Percentiles rank a stretch among this genome's conserved stretches.
These are phyloP conservation scores for Thomomys bottae DNA, from an alignment of 2,113 vertebrate species.

Conservation along the genomic window DNA sequence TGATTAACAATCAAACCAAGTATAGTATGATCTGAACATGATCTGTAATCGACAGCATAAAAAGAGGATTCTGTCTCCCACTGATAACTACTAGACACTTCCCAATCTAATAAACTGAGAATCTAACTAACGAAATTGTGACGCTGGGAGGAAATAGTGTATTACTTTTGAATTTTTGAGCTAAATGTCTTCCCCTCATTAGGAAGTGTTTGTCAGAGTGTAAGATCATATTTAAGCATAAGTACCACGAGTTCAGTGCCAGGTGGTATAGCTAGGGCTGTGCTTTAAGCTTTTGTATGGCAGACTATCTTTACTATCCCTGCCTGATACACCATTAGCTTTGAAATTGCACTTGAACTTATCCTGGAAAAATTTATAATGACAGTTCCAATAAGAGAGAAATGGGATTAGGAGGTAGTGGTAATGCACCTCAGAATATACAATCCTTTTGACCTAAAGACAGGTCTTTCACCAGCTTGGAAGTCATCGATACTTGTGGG, in stretches of 20 bases:
- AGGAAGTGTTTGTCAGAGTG: background rate
- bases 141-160: background rate
- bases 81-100: background rate
- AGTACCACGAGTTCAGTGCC: background rate
- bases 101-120: background rate
- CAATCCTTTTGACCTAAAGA: background rate
- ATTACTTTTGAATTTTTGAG: background rate
- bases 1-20: background rate
- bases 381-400: background rate
- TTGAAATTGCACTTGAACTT: background rate
- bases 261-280: fast-evolving
- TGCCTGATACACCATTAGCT: background rate
- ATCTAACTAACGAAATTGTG: background rate
- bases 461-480: background rate
- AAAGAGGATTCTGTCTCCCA: background rate
- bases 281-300: too few relatives aligned
- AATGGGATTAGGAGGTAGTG: background rate
- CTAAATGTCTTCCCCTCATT: background rate
- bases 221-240: background rate
- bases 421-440: background rate
- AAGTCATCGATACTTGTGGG: background rate
- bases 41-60: background rate
- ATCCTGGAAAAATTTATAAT: background rate
- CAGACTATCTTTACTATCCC: background rate
- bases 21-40: background rate